Evolutionary conservation across 2,797 vertebrate genomes (phyloP).

Genomic region (Sternotherus odoratus): DNA sequence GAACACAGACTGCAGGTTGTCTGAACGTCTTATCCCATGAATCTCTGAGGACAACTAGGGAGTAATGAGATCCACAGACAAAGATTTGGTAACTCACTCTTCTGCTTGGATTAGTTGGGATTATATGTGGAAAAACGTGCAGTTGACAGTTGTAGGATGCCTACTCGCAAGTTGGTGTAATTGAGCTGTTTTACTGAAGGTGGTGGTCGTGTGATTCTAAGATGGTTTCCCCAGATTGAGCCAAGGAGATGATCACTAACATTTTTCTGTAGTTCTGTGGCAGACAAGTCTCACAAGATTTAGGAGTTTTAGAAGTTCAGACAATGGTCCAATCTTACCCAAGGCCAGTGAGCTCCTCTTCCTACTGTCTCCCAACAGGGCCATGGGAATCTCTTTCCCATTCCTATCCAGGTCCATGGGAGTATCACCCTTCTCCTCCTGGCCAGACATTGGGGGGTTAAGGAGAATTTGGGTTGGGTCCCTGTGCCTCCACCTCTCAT

Average conservation of each 20-base stretch:
- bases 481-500: background rate
- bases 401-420: background rate
- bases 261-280: background rate
- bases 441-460: background rate
- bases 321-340: background rate
- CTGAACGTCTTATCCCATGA: background rate
- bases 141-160: background rate
- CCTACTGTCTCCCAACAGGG: background rate
- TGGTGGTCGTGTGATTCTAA: background rate
- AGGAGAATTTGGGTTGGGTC: background rate
- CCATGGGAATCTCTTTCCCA: background rate
- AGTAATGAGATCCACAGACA: background rate
- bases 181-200: background rate
- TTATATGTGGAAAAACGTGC: background rate
- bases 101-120: background rate
- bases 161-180: background rate
- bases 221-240: background rate
- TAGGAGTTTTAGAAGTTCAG: background rate
- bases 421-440: background rate
- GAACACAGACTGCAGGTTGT: background rate
- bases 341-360: background rate
- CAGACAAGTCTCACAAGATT: background rate
- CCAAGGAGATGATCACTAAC: background rate
- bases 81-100: background rate
- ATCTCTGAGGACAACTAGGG: background rate